Percentiles rank a stretch among this genome's conserved stretches.
phyloP scores from a whole-genome alignment of 2,113 vertebrate genomes.

The Pedetes capensis region DNA sequence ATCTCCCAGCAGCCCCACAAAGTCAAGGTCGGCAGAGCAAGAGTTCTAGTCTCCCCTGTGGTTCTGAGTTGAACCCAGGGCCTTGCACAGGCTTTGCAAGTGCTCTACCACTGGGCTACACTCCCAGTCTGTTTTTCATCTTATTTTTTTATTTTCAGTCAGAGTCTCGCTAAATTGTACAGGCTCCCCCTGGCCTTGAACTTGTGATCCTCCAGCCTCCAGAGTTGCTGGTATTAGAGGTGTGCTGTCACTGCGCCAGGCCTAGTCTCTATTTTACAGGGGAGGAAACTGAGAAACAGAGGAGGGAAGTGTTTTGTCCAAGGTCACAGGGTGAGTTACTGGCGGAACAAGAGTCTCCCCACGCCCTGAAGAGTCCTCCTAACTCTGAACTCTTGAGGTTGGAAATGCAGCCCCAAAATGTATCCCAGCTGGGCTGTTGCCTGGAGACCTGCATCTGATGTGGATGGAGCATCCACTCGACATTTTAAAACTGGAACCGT shows the following conservation, averaged over 20 bases:
- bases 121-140: too few species aligned
- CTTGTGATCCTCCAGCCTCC: too few species aligned
- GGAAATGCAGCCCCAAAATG: not conserved
- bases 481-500: not conserved
- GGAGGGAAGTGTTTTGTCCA: not conserved
- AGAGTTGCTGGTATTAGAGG: too few species aligned
- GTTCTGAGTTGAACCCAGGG: too few species aligned
- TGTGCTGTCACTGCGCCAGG: too few species aligned
- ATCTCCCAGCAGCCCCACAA: not conserved
- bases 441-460: not conserved
- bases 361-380: not conserved
- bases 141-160: too few species aligned
- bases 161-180: too few species aligned
- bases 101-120: too few species aligned
- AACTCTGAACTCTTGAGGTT: not conserved
- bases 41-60: too few species aligned
- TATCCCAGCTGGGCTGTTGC: not conserved
- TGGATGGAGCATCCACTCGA: not conserved
- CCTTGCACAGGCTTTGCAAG: too few species aligned
- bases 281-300: not conserved
- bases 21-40: not conserved
- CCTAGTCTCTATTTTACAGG: not conserved
- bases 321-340: not conserved
- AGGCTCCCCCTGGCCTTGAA: too few species aligned
- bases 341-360: not conserved